phyloP scores from a whole-genome alignment of 2,888 invertebrate species.

The Deilephila elpenor region DNA sequence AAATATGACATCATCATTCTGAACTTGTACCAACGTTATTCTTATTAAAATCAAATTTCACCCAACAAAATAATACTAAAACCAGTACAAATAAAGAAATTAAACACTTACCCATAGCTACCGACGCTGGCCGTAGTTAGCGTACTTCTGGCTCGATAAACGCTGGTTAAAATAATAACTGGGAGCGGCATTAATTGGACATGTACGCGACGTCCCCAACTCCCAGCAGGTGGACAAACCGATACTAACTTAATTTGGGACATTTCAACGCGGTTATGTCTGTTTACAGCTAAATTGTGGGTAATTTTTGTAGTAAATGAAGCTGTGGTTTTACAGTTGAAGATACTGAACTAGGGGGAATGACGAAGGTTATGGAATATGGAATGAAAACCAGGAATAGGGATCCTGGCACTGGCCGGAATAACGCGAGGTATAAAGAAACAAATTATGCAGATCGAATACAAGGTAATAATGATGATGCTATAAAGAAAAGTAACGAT shows the following conservation, averaged over 20 bases:
- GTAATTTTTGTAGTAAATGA: background rate
- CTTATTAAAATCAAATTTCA: background rate
- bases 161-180: conserved; percentile 33
- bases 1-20: too few relatives aligned
- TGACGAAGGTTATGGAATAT: too few relatives aligned
- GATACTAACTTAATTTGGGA: conserved; percentile 29
- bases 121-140: conserved; percentile 3
- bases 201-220: conserved; percentile 36
- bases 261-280: background rate
- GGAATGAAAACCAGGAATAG: too few relatives aligned
- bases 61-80: background rate
- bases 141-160: conserved; percentile 26
- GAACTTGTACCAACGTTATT: background rate
- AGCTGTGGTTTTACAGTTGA: too few relatives aligned
- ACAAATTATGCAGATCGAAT: too few relatives aligned
- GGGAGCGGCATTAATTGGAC: conserved; percentile 39
- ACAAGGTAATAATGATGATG: too few relatives aligned
- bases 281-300: background rate
- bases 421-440: too few relatives aligned
- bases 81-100: background rate
- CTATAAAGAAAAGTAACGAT: too few relatives aligned
- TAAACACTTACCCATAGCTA: conserved; percentile 34
- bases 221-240: conserved; percentile 33
- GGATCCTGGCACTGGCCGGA: too few relatives aligned
- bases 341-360: too few relatives aligned